phyloP scores from a whole-genome alignment of 2,888 invertebrate species.

The Hydrotaea diabolus region DNA sequence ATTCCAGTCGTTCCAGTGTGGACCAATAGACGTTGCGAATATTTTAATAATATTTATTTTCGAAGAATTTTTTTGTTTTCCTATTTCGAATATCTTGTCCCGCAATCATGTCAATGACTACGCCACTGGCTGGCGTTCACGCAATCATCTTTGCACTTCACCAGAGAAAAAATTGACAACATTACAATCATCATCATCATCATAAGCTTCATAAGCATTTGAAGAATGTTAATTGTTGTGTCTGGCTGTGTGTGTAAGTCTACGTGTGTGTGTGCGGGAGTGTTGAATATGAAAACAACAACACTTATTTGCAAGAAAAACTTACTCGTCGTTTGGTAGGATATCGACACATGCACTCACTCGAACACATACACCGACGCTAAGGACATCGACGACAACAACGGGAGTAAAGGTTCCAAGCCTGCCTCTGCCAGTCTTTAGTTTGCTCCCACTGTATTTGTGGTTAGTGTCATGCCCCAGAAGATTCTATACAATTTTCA shows the following conservation, averaged over 20 bases:
- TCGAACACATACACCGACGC: too few relatives aligned
- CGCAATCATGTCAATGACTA: background rate
- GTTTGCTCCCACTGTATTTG: slow-evolving; percentile 20
- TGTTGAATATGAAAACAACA: slow-evolving; percentile 32
- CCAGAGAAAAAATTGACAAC: slow-evolving; percentile 41
- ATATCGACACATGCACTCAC: background rate
- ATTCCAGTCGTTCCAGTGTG: too few relatives aligned
- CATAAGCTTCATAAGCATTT: slow-evolving; percentile 54
- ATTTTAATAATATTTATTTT: too few relatives aligned
- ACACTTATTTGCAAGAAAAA: slow-evolving; percentile 31
- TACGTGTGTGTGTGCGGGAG: background rate
- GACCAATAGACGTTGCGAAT: too few relatives aligned
- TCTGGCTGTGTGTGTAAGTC: background rate
- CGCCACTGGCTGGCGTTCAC: background rate
- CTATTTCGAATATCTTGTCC: too few relatives aligned
- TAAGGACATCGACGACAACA: background rate
- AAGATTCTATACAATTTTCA: slow-evolving; percentile 36
- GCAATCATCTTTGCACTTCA: slow-evolving; percentile 25
- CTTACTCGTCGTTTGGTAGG: slow-evolving; percentile 13
- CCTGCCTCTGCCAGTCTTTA: background rate
- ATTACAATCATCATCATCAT: slow-evolving; percentile 49
- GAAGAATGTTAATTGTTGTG: slow-evolving; percentile 51
- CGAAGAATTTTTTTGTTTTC: too few relatives aligned
- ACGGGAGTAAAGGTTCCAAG: background rate
- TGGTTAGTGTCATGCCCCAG: background rate